These are phyloP conservation scores for Lucinisca nassula DNA, from an alignment of 2,888 invertebrate species.

Conservation along the genomic window DNA sequence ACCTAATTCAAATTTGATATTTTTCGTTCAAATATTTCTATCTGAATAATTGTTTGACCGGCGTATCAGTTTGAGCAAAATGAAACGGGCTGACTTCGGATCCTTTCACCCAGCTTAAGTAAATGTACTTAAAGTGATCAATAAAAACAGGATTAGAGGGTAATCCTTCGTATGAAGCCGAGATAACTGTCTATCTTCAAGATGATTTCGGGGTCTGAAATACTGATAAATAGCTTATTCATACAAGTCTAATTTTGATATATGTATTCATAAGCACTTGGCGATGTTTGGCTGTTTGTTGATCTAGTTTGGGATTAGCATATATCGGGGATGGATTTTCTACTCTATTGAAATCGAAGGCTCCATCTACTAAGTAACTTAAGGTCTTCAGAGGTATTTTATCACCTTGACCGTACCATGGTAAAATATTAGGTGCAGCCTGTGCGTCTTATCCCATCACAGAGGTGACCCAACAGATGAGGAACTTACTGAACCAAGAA, in stretches of 20 bases:
- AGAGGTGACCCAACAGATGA: too few relatives aligned
- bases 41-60: not conserved
- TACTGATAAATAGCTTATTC: constrained; percentile 67
- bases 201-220: constrained; percentile 48
- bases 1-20: not conserved
- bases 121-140: constrained; percentile 30
- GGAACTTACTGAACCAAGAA: too few relatives aligned
- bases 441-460: too few relatives aligned
- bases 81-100: not conserved
- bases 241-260: constrained; percentile 67
- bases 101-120: not conserved
- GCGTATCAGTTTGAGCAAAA: not conserved
- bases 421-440: not conserved
- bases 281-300: not conserved
- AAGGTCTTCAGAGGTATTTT: not conserved
- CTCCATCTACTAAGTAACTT: not conserved
- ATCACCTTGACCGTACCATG: not conserved
- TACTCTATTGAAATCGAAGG: constrained; percentile 7
- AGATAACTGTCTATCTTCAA: constrained; percentile 59
- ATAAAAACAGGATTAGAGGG: constrained; percentile 63
- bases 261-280: constrained; percentile 42
- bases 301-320: constrained; percentile 4
- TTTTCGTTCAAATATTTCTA: not conserved
- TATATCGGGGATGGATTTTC: constrained; percentile 9
- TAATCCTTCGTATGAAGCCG: constrained; percentile 45